Evolutionary conservation across 2,888 invertebrate genomes (phyloP), one percentile per base, ranked within the genome.

Genomic region (Heliconius hortense): DNA sequence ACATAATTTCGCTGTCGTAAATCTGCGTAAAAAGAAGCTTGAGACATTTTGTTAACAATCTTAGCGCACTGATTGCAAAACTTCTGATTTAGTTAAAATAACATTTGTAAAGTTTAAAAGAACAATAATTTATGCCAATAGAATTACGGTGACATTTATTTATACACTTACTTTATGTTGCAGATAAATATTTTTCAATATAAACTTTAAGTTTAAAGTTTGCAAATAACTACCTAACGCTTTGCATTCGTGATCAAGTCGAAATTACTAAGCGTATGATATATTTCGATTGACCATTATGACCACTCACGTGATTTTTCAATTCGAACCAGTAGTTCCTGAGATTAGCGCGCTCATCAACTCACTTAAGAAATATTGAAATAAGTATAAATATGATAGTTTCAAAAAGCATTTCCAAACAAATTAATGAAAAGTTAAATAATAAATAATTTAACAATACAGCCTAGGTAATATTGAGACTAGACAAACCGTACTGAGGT

Each of bases 401-500:
- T n/a, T 56, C 11, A 11, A 56, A 1, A n/a, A 56, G 7, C 48
- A 48, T 48, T n/a, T 56, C 2, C n/a, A 56, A n/a, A n/a, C 3
- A 21, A 64, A n/a, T 64, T 21, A 11, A n/a, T 35, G 3, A 66
- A 24, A 39, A 7, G 15, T 24, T 10, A 39, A 35, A 43, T 35
- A 31, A 24, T 56, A 35, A 31, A 53, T 69, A 24, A 56, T 69
- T 56, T 69, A 56, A 69, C 31, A 56, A 43, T 69, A 3, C 69
- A 31, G 31, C 31, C 15, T 24, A 35, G n/a, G n/a, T 26, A 59
- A 48, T 39, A 71, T 39, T 48, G 31, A 75, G 75, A 73, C 72
- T 78, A 78, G 78, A 78, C 78, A 78, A 77, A 76, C 78, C 84
- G 79, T 77, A 76, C 76, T 80, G 90, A 90, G 90, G 93, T 92